Percentiles rank a stretch among this genome's conserved stretches.
Conservation (phyloP, 2,888 invertebrate genomes). For the Lochmaea crataegi region DNA sequence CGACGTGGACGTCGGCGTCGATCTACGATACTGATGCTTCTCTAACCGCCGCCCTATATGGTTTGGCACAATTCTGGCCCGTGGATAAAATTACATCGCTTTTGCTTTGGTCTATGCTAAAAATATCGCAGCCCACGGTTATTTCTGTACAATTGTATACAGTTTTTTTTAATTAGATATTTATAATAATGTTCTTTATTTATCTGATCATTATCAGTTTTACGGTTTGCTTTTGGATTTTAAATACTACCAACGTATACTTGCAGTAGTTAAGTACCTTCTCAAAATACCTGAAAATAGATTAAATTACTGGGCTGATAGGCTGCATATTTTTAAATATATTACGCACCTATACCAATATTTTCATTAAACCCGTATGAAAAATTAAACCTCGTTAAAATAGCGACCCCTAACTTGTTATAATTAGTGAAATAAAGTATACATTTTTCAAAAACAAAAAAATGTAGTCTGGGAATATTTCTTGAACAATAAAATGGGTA, state of each 20-base stretch:
- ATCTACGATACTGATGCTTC: conserved; percentile 31
- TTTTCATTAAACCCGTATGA: too few species aligned
- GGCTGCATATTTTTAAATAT: neutral
- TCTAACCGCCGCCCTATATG: conserved; percentile 65
- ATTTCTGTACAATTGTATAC: conserved; percentile 64
- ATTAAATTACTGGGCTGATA: neutral
- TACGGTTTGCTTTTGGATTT: conserved; percentile 9
- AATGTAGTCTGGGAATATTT: too few species aligned
- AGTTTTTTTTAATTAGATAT: conserved; percentile 62
- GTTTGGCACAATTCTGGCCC: conserved; percentile 64
- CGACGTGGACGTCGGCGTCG: conserved; percentile 44
- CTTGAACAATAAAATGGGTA: too few species aligned
- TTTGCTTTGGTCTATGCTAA: conserved; percentile 65
- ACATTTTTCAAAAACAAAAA: too few species aligned
- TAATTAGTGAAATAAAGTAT: too few species aligned
- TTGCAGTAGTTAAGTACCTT: conserved; percentile 4
- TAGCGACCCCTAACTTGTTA: too few species aligned
- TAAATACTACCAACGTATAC: conserved; percentile 2
- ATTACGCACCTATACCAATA: too few species aligned
- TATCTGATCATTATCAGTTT: conserved; percentile 32
- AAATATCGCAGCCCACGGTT: conserved; percentile 64
- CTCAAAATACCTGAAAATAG: conserved; percentile 12
- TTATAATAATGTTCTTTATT: conserved; percentile 55
- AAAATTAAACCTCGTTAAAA: too few species aligned
- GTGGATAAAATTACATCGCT: conserved; percentile 67